These are phyloP conservation scores for Acestrorhynchus altus DNA, from an alignment of 2,797 vertebrate genomes.

Conservation along the genomic window DNA sequence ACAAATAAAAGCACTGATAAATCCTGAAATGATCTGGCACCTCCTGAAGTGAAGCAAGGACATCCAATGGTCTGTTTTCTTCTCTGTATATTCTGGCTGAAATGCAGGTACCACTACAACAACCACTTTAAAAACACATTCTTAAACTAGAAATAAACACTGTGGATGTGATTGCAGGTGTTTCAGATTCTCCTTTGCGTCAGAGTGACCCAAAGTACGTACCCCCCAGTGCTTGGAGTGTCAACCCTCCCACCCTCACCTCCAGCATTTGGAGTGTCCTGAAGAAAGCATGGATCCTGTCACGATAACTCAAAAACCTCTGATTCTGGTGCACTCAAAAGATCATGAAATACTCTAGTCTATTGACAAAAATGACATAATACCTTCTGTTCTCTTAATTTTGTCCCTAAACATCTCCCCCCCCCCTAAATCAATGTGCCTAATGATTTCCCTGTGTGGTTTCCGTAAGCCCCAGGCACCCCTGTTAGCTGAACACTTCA, in stretches of 20 bases:
- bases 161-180: slow-evolving; percentile 38
- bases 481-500: background rate
- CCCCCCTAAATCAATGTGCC: background rate
- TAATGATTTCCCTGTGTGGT: background rate
- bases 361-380: background rate
- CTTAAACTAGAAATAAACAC: background rate
- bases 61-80: too few relatives aligned
- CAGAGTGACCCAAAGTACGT: slow-evolving; percentile 8
- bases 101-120: background rate
- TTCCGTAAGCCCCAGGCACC: background rate
- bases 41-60: too few relatives aligned
- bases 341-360: background rate
- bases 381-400: background rate
- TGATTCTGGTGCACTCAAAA: background rate
- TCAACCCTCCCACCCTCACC: too few relatives aligned
- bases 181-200: background rate
- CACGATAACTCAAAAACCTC: background rate
- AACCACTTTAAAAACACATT: background rate
- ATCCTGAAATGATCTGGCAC: too few relatives aligned
- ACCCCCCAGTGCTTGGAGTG: slow-evolving; percentile 26
- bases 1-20: too few relatives aligned
- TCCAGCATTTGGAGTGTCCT: slow-evolving; percentile 19
- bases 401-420: background rate
- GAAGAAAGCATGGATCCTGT: background rate
- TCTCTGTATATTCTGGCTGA: background rate